These are phyloP conservation scores for Bubo bubo DNA, from an alignment of 2,113 vertebrate species.

Conservation along the genomic window DNA sequence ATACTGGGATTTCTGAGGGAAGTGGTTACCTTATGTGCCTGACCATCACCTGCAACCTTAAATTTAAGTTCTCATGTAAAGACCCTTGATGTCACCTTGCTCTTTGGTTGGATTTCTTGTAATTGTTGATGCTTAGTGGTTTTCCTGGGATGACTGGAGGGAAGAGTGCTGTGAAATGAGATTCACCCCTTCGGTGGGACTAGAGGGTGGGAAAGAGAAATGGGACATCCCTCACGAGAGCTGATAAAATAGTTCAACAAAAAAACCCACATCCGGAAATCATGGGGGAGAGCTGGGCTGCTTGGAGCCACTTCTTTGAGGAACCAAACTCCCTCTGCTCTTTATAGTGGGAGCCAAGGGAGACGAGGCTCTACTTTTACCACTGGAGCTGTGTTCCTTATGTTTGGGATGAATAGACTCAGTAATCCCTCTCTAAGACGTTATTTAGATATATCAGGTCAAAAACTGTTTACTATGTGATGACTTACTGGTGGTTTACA, in stretches of 20 bases:
- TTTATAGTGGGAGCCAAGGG: not conserved
- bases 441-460: not conserved
- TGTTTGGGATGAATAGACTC: not conserved
- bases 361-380: not conserved
- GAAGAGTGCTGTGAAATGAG: not conserved
- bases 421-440: not conserved
- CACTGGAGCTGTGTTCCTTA: not conserved
- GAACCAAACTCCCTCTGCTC: not conserved
- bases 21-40: not conserved
- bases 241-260: not conserved
- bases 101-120: not conserved
- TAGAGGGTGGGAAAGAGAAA: not conserved
- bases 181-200: not conserved
- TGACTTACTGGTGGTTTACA: not conserved
- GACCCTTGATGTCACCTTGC: not conserved
- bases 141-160: not conserved
- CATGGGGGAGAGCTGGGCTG: not conserved
- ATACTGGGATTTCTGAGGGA: not conserved
- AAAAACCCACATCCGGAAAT: not conserved
- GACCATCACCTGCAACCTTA: not conserved
- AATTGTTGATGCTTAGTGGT: not conserved
- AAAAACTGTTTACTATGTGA: rapidly evolving
- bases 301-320: not conserved
- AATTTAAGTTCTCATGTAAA: not conserved
- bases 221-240: not conserved